Percentiles rank a stretch among this genome's conserved stretches.
These are phyloP conservation scores for Drosophila kurseongensis DNA, from an alignment of 1,140 invertebrate species.

Conservation along the genomic window DNA sequence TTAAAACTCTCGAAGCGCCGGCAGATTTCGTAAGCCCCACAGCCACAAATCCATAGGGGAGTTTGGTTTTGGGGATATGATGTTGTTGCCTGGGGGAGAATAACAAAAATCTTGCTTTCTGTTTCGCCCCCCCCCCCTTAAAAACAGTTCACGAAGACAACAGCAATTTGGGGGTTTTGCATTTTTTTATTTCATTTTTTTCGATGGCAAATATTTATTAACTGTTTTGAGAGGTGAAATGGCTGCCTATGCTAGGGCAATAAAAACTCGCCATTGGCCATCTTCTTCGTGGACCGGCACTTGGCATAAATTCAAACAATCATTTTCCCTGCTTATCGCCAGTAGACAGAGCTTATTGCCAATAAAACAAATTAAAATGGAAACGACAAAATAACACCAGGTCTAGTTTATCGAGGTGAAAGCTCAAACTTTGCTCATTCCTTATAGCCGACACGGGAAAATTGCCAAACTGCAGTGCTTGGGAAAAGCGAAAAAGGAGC, in stretches of 20 bases:
- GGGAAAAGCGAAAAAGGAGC: constrained; percentile 16
- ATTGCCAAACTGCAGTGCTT: constrained; percentile 37
- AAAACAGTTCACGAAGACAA: constrained; percentile 22
- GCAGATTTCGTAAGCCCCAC: constrained; percentile 64
- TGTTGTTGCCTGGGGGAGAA: constrained; percentile 20
- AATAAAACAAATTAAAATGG: constrained; percentile 30
- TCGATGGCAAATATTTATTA: constrained; percentile 46
- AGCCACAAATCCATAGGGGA: constrained; percentile 60
- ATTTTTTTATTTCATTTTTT: constrained; percentile 42
- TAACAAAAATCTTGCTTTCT: constrained; percentile 33
- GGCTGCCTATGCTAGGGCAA: constrained; percentile 35
- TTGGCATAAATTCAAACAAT: constrained; percentile 59
- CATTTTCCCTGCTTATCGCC: constrained; percentile 20
- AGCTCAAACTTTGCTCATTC: constrained; percentile 15
- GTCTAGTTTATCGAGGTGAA: not conserved
- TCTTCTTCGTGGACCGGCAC: constrained; percentile 30
- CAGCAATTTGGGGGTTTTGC: constrained; percentile 32
- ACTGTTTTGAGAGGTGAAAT: constrained; percentile 17
- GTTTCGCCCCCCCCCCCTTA: constrained; percentile 12
- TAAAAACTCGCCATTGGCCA: constrained; percentile 31
- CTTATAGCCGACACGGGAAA: constrained; percentile 9
- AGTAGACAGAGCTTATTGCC: constrained; percentile 40
- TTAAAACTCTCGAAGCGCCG: constrained; percentile 76
- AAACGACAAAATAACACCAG: constrained; percentile 18
- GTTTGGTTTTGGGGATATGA: constrained; percentile 13